Evolutionary conservation across 1,140 invertebrate genomes (phyloP), one percentile per base, ranked within the genome.

Genomic region (Trichonephila clavata): DNA sequence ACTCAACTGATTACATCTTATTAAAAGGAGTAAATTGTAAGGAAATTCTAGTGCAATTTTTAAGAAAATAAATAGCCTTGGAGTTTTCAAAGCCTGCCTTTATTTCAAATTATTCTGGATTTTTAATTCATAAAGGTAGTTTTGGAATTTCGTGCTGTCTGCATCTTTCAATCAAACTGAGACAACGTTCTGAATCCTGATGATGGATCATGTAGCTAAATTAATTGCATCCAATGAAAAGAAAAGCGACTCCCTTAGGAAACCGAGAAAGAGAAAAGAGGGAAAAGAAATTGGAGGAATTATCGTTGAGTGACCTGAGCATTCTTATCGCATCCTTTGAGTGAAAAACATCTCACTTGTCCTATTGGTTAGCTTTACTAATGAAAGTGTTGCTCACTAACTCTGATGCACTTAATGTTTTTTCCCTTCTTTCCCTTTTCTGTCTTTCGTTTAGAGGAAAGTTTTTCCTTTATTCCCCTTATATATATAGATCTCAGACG

Each of bases 341-440:
- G 84, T 87, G 65, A 93, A 87, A 93, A 87, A 43, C 92, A 24
- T 92, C 86, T 87, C 86, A 86, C 91, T 93, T 93, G 92, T 93
- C 92, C 77, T 88, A 87, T 93, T 93, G 86, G 84, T 93, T 93
- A 93, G 84, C 92, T 93, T 93, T 88, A 93, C 92, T 93, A 93
- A 93, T 93, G 92, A 93, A 93, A 93, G 92, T 93, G 63, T 80
- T 93, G 68, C 92, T 93, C 92, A 87, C 65, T 59, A 93, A 57
- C 63, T 93, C 20, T 57, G 65, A 88, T 86, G 68, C 57, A 61
- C 68, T 87, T 92, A 90, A 92, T 84, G 65, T 87, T 87, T 93
- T 43, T 68, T 21, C 27, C 39, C 65, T 86, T 65, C 32, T 32
- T 60, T 60, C 50, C 50, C 27, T 57, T 39, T 39, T 57, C 86